These are phyloP conservation scores for Amiota minor DNA, from an alignment of 2,888 invertebrate species.

Conservation along the genomic window DNA sequence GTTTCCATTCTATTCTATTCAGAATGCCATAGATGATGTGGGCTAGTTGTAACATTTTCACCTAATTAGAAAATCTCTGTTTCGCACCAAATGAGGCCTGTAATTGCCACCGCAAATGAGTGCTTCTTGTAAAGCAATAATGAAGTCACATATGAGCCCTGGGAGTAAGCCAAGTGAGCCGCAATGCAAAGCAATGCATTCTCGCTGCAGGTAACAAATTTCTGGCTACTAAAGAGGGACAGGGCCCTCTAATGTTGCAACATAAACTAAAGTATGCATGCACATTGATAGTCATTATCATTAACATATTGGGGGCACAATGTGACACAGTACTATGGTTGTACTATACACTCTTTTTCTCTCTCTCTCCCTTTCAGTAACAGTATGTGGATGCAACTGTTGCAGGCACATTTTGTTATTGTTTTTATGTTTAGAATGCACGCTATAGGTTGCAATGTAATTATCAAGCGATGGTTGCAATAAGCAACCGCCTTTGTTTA, in stretches of 20 bases:
- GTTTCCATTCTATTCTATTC: too few species aligned
- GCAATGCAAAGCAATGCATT: slow-evolving; percentile 26
- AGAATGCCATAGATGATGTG: too few species aligned
- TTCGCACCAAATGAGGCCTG: neutral
- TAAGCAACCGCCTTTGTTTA: slow-evolving; percentile 3
- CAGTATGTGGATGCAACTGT: neutral
- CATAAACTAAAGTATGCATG: neutral
- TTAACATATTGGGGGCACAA: slow-evolving; percentile 27
- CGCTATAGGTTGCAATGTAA: slow-evolving; percentile 60
- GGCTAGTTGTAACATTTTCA: slow-evolving; percentile 46
- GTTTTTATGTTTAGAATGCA: slow-evolving; percentile 2
- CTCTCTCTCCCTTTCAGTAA: neutral
- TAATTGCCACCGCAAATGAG: slow-evolving; percentile 17
- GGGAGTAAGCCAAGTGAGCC: neutral
- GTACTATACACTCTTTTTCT: neutral
- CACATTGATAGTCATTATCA: neutral
- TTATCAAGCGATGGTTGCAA: slow-evolving; percentile 48
- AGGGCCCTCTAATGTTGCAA: too few species aligned
- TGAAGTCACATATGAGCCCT: too few species aligned
- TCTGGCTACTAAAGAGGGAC: neutral
- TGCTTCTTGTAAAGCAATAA: neutral
- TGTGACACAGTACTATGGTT: slow-evolving; percentile 27
- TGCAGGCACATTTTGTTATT: neutral
- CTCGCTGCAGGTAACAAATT: slow-evolving; percentile 25
- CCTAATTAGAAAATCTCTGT: slow-evolving; percentile 63